Conservation (phyloP, 2,888 invertebrate species). For the Xestoiulus laeticollis region DNA sequence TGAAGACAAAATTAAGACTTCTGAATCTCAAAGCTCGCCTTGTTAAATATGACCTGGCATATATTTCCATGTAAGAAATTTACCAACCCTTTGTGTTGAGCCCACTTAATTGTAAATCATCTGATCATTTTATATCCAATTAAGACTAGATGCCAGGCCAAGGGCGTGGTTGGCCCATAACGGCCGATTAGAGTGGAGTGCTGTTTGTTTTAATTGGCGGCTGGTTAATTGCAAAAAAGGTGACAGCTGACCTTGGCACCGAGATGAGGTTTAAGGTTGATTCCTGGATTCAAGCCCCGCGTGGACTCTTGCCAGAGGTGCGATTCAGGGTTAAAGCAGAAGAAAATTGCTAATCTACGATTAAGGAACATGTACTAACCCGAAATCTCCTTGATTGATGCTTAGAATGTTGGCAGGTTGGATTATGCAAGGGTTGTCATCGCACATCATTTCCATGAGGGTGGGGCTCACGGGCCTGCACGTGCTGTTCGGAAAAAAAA, state of each 20-base stretch:
- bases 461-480: constrained; percentile 62
- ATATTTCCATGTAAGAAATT: not conserved
- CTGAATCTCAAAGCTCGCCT: not conserved
- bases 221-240: constrained; percentile 31
- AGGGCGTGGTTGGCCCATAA: not conserved
- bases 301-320: constrained; percentile 19
- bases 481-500: constrained; percentile 62
- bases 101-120: not conserved
- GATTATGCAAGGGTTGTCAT: constrained; percentile 78
- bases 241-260: constrained; percentile 13
- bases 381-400: constrained; percentile 69
- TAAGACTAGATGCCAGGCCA: constrained; percentile 2
- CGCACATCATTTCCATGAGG: constrained; percentile 72
- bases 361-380: constrained; percentile 41
- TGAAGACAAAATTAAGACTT: no score
- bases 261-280: not conserved
- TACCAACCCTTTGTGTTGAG: not conserved
- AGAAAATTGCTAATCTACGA: not conserved
- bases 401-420: constrained; percentile 74
- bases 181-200: not conserved
- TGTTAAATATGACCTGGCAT: not conserved
- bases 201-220: not conserved
- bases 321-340: not conserved
- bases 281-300: not conserved
- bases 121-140: not conserved